Base-by-base conservation (phyloP, 2,797 vertebrate genomes). In the Microctenopoma steveboyesi region DNA sequence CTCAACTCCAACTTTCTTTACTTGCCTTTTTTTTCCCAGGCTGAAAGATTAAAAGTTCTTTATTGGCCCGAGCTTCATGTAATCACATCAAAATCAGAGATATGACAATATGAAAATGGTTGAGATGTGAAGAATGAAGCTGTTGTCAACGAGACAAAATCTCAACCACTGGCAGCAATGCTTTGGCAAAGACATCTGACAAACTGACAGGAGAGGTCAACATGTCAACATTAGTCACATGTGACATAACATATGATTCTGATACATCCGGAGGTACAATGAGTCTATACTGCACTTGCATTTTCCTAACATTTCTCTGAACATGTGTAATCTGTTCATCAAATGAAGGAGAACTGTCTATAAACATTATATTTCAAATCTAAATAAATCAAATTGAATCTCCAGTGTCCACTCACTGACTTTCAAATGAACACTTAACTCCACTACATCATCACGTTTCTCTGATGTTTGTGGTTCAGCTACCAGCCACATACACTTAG, bases 201-300 rank as follows among this genome's bases (percentile, higher is more conserved):
- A 54, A 64, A 33, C 5, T 64, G 15, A 18, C 18, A 18, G 49
- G 72, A 2, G 2, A 73, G 51, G 59, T 68, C 56, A 72, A 52
- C 42, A 43, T 56, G 71, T 73, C 57, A 52, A 18, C 22, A 8
- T 74, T 61, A 61, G 46, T 69, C 47, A 64, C 22, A 63, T 45
- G 56, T 39, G 37, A 58, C 35, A 18, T 18, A 37, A 60, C 27
- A 12, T 33, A 51, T 46, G 7, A 64, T 51, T 53, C 18, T 42
- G 51, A 5, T 25, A 4, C 14, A 15, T 13, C 2, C n/a, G n/a
- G 27, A 65, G 12, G 25, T 59, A 42, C 8, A 47, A 15, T 39
- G 43, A n/a, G 45, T 27, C 4, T 2, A 11, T 12, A 7, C 8
- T 57, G 52, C 12, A 3, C 12, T 47, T 52, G 0, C 4, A 22